Conservation (phyloP, 23 tunicate genomes). For the Aplidium turbinatum region DNA sequence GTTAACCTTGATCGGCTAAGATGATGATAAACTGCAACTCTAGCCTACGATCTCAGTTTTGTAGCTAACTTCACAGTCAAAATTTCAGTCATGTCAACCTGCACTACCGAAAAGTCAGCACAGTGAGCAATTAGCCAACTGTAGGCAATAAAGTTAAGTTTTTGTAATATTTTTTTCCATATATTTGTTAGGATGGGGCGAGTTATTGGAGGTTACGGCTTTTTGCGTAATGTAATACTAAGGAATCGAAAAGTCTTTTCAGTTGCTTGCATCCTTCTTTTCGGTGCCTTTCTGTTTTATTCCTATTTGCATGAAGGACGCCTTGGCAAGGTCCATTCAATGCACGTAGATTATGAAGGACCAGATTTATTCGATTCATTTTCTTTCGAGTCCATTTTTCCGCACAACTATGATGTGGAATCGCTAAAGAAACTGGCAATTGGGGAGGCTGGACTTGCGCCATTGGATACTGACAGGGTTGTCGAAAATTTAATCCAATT, state of each 20-base stretch:
- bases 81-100: no score
- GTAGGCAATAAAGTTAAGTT: no score
- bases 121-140: no score
- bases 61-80: no score
- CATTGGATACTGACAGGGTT: constrained; percentile 29
- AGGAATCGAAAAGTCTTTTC: constrained; percentile 25
- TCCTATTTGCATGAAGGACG: constrained; percentile 45
- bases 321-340: constrained; percentile 38
- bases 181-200: no score
- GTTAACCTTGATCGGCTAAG: no score
- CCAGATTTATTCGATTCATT: constrained; percentile 47
- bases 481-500: constrained; percentile 43
- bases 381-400: not conserved
- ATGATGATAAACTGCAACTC: no score
- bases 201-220: constrained; percentile 43
- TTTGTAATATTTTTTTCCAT: no score
- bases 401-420: constrained; percentile 8
- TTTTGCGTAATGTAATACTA: constrained; percentile 21
- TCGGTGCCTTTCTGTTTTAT: constrained; percentile 32
- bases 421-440: constrained; percentile 37
- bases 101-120: no score
- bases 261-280: not conserved
- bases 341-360: constrained; percentile 54
- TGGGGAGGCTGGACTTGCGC: constrained; percentile 36
- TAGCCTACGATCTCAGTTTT: no score